These are phyloP conservation scores for Pempheris klunzingeri DNA, from an alignment of 2,797 vertebrate species.

Conservation along the genomic window DNA sequence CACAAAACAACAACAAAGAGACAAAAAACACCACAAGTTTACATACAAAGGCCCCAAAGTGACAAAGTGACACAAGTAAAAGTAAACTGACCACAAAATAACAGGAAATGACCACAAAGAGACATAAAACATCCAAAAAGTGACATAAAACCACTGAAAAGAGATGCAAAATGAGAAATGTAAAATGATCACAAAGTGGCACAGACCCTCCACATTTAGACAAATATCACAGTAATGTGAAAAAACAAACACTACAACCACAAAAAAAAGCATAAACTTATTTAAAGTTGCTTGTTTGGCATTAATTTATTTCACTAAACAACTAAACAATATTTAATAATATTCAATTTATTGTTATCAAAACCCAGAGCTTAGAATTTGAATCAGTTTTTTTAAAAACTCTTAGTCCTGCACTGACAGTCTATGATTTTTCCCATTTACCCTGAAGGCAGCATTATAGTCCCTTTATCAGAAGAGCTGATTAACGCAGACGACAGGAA, in stretches of 20 bases:
- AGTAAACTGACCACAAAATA: too few species aligned
- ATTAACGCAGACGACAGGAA: too few species aligned
- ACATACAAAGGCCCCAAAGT: too few species aligned
- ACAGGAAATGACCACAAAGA: too few species aligned
- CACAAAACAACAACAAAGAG: too few species aligned
- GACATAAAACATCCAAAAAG: too few species aligned
- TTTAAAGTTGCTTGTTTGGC: neutral
- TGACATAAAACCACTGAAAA: neutral
- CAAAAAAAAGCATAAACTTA: neutral
- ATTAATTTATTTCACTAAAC: neutral
- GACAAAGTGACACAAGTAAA: too few species aligned
- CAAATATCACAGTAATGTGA: too few species aligned
- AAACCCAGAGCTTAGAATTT: neutral
- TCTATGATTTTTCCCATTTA: neutral
- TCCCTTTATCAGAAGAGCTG: neutral
- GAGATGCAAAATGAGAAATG: neutral
- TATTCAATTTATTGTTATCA: neutral
- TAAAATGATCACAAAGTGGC: neutral
- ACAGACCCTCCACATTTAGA: too few species aligned
- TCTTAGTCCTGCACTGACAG: too few species aligned
- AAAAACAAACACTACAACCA: too few species aligned
- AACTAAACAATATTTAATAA: neutral
- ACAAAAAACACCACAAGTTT: too few species aligned
- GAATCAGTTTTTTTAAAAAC: neutral
- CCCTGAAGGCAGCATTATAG: constrained; percentile 26